Evolutionary conservation across 1,140 invertebrate genomes (phyloP).

Genomic region (Bombyx mandarina): DNA sequence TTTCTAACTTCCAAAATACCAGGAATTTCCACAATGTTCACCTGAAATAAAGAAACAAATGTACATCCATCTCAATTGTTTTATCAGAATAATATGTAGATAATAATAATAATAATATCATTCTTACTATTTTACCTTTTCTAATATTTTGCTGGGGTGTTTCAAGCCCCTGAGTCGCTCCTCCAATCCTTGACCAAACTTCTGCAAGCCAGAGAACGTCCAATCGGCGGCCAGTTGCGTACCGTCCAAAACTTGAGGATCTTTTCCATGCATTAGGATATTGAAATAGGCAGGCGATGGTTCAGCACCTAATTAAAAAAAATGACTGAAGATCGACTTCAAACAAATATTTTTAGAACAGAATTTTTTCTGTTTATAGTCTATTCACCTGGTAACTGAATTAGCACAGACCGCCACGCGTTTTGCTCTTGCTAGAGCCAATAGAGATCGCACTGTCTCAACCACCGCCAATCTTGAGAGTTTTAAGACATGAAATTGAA

Average conservation of each 20-base stretch:
- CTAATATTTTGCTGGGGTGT: conserved; percentile 86
- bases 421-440: too few species aligned
- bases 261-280: conserved; percentile 90
- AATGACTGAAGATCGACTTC: neutral
- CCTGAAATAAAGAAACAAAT: conserved; percentile 70
- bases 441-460: too few species aligned
- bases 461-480: too few species aligned
- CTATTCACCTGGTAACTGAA: too few species aligned
- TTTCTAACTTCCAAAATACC: conserved; percentile 95
- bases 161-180: conserved; percentile 88
- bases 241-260: conserved; percentile 88
- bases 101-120: neutral
- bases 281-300: conserved; percentile 95
- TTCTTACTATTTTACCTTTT: conserved; percentile 79
- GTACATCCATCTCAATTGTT: neutral
- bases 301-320: conserved; percentile 81
- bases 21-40: conserved; percentile 96
- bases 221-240: conserved; percentile 94
- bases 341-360: neutral
- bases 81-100: neutral
- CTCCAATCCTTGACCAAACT: conserved; percentile 93
- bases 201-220: conserved; percentile 93
- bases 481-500: too few species aligned
- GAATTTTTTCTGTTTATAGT: too few species aligned
- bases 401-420: too few species aligned